Evolutionary conservation across 2,113 vertebrate genomes (phyloP).

Genomic region (Parus major): DNA sequence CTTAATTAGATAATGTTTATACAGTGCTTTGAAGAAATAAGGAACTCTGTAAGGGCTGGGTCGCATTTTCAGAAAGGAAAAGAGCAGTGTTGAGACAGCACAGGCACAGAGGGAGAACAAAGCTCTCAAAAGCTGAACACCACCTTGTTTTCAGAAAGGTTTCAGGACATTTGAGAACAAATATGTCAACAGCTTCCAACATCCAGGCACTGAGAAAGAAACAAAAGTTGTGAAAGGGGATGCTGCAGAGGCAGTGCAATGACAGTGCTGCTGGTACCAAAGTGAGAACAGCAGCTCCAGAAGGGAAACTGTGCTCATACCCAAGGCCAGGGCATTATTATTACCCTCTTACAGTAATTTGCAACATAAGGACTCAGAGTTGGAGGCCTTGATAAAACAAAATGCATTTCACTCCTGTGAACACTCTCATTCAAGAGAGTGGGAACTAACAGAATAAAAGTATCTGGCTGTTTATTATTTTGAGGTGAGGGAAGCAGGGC

Average conservation of each 20-base stretch:
- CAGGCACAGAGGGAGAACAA: not conserved
- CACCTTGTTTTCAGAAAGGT: conserved; percentile 10
- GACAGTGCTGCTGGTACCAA: not conserved
- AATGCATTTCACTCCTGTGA: not conserved
- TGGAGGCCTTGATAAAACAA: not conserved
- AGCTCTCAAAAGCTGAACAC: not conserved
- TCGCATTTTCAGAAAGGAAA: not conserved
- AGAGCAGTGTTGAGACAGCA: not conserved
- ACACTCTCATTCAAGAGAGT: not conserved
- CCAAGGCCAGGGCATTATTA: not conserved
- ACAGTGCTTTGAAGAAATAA: conserved; percentile 47
- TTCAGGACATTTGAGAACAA: not conserved
- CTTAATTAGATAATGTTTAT: conserved; percentile 66
- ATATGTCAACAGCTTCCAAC: not conserved
- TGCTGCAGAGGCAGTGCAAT: not conserved
- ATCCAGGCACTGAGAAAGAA: not conserved
- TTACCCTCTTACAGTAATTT: not conserved
- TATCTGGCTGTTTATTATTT: not conserved
- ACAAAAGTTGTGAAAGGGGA: not conserved
- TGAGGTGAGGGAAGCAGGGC: not conserved
- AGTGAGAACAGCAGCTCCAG: not conserved
- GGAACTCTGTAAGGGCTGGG: not conserved
- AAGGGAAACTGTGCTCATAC: not conserved
- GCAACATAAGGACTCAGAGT: not conserved
- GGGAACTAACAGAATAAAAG: not conserved